Evolutionary conservation across 2,888 invertebrate species (phyloP).

Genomic region (Gasteruption jaculator): DNA sequence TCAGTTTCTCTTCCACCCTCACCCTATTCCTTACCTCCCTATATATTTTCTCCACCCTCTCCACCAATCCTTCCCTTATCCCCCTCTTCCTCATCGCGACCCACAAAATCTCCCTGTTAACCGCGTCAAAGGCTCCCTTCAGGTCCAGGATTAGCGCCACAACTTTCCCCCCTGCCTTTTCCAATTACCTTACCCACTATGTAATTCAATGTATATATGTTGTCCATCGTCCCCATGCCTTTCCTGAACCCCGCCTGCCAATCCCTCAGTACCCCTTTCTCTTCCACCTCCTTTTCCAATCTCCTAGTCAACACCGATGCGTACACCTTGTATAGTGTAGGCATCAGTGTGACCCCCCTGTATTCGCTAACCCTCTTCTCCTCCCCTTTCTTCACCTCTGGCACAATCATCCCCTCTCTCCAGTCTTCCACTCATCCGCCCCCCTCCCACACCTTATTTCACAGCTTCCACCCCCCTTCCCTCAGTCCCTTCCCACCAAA

Average conservation of each 20-base stretch:
- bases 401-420: slow-evolving; percentile 5
- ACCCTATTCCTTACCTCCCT: background rate
- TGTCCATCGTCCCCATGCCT: slow-evolving; percentile 10
- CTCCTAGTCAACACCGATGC: slow-evolving; percentile 3
- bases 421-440: background rate
- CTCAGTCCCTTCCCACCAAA: background rate
- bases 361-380: slow-evolving; percentile 8
- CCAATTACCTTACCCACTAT: too few species aligned
- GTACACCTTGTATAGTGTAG: slow-evolving; percentile 4
- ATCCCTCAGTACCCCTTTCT: background rate
- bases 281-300: background rate
- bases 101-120: slow-evolving; percentile 2
- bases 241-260: slow-evolving; percentile 8
- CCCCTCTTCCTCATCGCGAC: background rate
- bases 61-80: background rate
- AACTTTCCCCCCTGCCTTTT: background rate
- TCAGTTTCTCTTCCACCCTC: too few species aligned
- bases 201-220: slow-evolving; percentile 12
- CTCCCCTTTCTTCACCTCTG: slow-evolving; percentile 6
- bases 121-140: slow-evolving; percentile 2
- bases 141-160: background rate
- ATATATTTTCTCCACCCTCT: background rate
- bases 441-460: background rate
- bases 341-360: slow-evolving; percentile 10
- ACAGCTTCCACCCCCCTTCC: background rate